Evolutionary conservation across 2,113 vertebrate genomes (phyloP), one percentile per base, ranked within the genome.

Genomic region (Amphiprion ocellaris): DNA sequence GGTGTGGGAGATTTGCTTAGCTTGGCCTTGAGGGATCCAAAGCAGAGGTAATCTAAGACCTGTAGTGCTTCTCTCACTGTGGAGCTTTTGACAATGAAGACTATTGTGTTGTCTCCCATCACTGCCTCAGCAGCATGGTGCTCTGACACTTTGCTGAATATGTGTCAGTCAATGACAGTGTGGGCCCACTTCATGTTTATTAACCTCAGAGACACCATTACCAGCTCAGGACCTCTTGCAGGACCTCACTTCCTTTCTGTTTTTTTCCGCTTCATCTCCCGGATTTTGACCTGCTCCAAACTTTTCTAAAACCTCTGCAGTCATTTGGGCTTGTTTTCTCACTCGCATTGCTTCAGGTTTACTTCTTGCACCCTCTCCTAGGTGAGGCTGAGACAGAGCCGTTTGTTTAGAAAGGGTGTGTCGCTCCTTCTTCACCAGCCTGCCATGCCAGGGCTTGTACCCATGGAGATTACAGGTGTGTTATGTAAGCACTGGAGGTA

Each of bases 361-460:
- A 83, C 69, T 65, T 79, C 75, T 54, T 54, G 62, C 65, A 59
- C 77, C 46, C 62, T 83, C 26, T 58, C 72, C 46, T 72, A 87
- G 88, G 82, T 83, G 80, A 90, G 87, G 81, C 79, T 50, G 62
- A 90, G 87, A 86, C 82, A 63, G 78, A 78, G 75, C 76, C 83
- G 90, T 92, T 94, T 93, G 93, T 94, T 95, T 91, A 84, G 77
- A 62, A 86, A 94, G 93, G 93, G 94, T 89, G 94, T 94, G 94
- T 86, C 88, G 87, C 83, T 87, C 62, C 81, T 72, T 81, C 78
- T 77, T 37, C 37, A 14, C 74, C 86, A 59, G 84, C 54, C 82
- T 85, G 85, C 91, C 89, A 59, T 92, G 94, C 91, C 87, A 87
- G 84, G 92, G 88, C 94, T 93, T 94, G 94, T 92, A 92, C 87